phyloP scores from a whole-genome alignment of 2,797 vertebrate genomes.

The Micrastur ruficollis region DNA sequence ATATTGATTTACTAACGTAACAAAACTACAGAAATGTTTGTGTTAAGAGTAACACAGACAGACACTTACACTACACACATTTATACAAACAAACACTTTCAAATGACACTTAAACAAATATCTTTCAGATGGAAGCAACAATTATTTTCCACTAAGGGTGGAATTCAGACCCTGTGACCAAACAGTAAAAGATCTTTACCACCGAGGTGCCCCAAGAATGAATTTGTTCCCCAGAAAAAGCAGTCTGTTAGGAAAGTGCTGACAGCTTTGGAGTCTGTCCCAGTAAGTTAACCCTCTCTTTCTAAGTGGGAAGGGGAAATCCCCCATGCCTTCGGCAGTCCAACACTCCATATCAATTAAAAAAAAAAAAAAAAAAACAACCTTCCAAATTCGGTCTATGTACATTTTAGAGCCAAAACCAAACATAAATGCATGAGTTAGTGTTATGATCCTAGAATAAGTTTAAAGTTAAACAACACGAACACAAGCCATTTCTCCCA shows the following conservation, averaged over 20 bases:
- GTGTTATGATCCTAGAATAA: neutral
- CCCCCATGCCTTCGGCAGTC: neutral
- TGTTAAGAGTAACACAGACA: neutral
- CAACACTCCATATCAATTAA: neutral
- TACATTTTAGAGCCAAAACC: neutral
- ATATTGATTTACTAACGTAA: slow-evolving; percentile 55
- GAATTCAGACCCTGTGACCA: neutral
- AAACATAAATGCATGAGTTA: neutral
- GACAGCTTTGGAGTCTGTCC: neutral
- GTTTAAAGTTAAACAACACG: neutral
- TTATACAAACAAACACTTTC: neutral
- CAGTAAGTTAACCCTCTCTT: neutral
- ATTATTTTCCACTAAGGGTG: neutral
- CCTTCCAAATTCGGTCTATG: neutral
- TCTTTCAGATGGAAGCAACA: neutral
- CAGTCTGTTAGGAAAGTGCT: neutral
- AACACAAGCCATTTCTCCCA: neutral
- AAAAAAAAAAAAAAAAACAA: neutral
- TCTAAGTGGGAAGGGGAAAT: neutral
- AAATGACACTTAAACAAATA: slow-evolving; percentile 5
- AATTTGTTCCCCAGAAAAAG: neutral
- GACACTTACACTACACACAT: neutral
- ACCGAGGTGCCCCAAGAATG: neutral
- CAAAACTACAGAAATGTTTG: slow-evolving; percentile 40
- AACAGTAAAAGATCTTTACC: neutral